Evolutionary conservation across 1,140 invertebrate species (phyloP).

Genomic region (Geopemphigus sp.): DNA sequence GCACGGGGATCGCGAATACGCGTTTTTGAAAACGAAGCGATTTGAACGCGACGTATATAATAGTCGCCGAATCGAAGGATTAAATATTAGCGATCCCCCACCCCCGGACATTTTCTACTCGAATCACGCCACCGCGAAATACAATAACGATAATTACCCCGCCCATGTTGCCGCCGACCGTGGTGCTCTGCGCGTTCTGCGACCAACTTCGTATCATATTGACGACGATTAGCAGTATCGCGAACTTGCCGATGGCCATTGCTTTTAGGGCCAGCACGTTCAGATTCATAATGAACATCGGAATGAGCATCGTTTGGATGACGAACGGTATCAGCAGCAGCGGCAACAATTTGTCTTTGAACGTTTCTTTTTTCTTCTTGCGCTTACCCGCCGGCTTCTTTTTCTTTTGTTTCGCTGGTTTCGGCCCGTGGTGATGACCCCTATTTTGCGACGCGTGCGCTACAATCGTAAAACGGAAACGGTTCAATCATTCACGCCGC

Average conservation of each 20-base stretch:
- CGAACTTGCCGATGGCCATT: slow-evolving; percentile 52
- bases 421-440: not conserved
- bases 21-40: too few relatives aligned
- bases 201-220: slow-evolving; percentile 50
- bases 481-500: too few relatives aligned
- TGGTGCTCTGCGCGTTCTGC: slow-evolving; percentile 15
- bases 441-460: not conserved
- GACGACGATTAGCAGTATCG: slow-evolving; percentile 51
- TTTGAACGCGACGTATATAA: too few relatives aligned
- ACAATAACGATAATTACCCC: too few relatives aligned
- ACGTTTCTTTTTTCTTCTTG: slow-evolving; percentile 52
- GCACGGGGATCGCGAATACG: too few relatives aligned
- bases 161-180: not conserved
- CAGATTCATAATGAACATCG: slow-evolving; percentile 53
- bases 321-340: slow-evolving; percentile 52
- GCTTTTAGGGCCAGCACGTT: slow-evolving; percentile 53
- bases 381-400: slow-evolving; percentile 41
- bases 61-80: too few relatives aligned
- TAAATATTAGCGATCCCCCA: too few relatives aligned
- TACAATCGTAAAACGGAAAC: too few relatives aligned
- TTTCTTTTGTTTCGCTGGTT: not conserved
- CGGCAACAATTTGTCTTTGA: slow-evolving; percentile 51
- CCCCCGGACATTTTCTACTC: too few relatives aligned
- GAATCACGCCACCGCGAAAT: too few relatives aligned
- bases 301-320: slow-evolving; percentile 52